Percentiles rank a stretch among this genome's conserved stretches.
These are phyloP conservation scores for Scylla paramamosain DNA, from an alignment of 1,140 invertebrate species.

Conservation along the genomic window DNA sequence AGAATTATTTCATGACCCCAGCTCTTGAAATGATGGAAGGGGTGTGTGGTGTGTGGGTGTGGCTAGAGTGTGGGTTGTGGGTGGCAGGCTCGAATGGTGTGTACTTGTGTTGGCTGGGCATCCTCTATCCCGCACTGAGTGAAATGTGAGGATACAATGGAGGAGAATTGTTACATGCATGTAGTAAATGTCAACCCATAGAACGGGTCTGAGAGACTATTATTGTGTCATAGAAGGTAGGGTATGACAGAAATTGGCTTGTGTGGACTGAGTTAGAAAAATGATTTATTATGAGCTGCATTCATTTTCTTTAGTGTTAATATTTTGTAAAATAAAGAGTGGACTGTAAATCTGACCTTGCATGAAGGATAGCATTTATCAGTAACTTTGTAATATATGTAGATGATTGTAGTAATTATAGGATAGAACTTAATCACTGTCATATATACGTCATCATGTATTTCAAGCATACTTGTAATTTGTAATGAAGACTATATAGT, in stretches of 20 bases:
- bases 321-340: not conserved
- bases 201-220: not conserved
- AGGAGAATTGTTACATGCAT: not conserved
- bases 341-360: not conserved
- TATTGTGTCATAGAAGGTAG: not conserved
- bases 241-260: not conserved
- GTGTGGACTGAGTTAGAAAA: not conserved
- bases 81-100: not conserved
- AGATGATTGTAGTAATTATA: not conserved
- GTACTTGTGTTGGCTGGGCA: not conserved
- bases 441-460: not conserved
- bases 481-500: not conserved
- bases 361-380: constrained; percentile 9
- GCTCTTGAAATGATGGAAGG: not conserved
- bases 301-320: not conserved
- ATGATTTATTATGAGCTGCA: not conserved
- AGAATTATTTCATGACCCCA: not conserved
- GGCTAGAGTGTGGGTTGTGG: not conserved
- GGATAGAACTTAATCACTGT: not conserved
- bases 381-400: not conserved
- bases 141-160: not conserved
- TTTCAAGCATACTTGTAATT: not conserved
- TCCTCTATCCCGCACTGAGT: not conserved
- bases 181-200: not conserved
- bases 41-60: not conserved